phyloP scores from a whole-genome alignment of 2,797 vertebrate species.

The Karalla daura region DNA sequence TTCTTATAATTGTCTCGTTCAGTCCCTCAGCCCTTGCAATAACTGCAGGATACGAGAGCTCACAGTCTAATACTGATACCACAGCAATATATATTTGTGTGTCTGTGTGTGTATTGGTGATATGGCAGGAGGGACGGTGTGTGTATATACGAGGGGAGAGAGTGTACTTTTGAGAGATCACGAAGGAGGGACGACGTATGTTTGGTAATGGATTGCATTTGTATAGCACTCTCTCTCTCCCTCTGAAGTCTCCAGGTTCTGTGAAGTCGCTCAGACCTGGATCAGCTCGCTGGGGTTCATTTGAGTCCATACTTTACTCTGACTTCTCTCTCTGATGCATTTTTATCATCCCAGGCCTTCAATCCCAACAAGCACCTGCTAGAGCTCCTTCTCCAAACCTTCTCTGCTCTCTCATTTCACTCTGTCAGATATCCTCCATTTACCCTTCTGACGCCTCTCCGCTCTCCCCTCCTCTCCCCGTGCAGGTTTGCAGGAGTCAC shows the following conservation, averaged over 20 bases:
- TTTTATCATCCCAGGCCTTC: constrained; percentile 15
- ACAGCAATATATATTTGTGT: constrained; percentile 76
- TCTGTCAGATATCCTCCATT: background rate
- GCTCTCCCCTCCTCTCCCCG: constrained; percentile 15
- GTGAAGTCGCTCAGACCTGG: constrained; percentile 55
- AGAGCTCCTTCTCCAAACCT: background rate
- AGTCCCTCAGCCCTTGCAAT: constrained; percentile 83
- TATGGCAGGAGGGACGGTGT: constrained; percentile 42
- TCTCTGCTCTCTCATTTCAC: background rate
- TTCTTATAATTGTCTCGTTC: constrained; percentile 87
- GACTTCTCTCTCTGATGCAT: constrained; percentile 39
- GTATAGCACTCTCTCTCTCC: constrained; percentile 70
- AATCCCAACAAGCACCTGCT: constrained; percentile 12
- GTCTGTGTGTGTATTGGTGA: constrained; percentile 59
- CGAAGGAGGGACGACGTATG: constrained; percentile 54
- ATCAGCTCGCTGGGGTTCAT: constrained; percentile 61
- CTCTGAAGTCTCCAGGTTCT: constrained; percentile 64
- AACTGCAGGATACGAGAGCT: constrained; percentile 83
- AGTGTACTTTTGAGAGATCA: constrained; percentile 68
- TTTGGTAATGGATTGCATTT: constrained; percentile 77
- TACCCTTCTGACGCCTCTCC: constrained; percentile 13
- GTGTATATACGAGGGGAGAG: constrained; percentile 58
- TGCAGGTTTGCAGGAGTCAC: constrained; percentile 94
- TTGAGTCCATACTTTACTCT: constrained; percentile 26
- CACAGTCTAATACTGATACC: constrained; percentile 80